Evolutionary conservation across 2,888 invertebrate species (phyloP), one percentile per base, ranked within the genome.

Genomic region (Melolontha melolontha): DNA sequence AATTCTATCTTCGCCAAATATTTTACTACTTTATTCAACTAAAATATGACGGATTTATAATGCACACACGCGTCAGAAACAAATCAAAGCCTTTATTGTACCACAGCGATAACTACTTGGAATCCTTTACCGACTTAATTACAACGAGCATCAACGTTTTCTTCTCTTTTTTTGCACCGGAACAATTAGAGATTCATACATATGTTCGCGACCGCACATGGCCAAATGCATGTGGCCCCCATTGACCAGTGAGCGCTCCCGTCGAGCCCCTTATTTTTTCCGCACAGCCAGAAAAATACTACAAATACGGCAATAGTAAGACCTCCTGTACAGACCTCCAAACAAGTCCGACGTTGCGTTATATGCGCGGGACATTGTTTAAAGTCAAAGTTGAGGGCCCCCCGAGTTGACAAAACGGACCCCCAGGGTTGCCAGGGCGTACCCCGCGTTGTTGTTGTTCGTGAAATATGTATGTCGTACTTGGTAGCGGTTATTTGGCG

Each of bases 241-340:
- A 65, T 70, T 51, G 50, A 59, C 34, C 29, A 14, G 34, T 14
- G 12, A 14, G 59, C 27, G 29, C 44, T 57, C 63, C 39, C 63
- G 44, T 34, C 40, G 67, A 17, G 67, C 22, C 64, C 59, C 49
- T 59, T 55, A 54, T 59, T 59, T 44, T 57, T 52, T 44, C 41
- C 50, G 22, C 52, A 65, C 52, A 64, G 54, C 59, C 54, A 55
- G 54, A 65, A 59, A 59, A 59, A 40, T 59, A 57, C 42, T 44
- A 57, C 29, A 44, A 41, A 34, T 40, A 54, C 14, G 34, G 34
- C 12, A 34, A 14, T 6, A n/a, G 41, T 42, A 40, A 68, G 75
- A 72, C 75, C 75, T 73, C 75, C 75, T 72, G 72, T 70, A 70
- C 70, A 69, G 73, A 73, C 74, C 75, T 72, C 74, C 75, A 73